A percentile compares a stretch with the other conserved stretches of the same genome.
Evolutionary conservation across 1,140 invertebrate genomes (phyloP).

Genomic region (Drosophila tsacasi): DNA sequence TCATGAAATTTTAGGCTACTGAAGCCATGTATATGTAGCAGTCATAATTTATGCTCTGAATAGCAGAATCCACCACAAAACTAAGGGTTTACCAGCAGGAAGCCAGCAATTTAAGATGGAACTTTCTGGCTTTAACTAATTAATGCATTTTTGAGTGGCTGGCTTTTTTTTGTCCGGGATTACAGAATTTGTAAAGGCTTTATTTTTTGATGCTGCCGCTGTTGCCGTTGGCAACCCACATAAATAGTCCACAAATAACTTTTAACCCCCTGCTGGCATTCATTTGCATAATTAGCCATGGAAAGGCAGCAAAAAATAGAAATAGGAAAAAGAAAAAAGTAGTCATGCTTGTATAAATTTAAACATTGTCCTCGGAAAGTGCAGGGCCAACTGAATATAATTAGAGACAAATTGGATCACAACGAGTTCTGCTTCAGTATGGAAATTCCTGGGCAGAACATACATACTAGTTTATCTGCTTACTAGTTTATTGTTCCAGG

Average conservation of each 20-base stretch:
- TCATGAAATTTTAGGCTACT: constrained; percentile 42
- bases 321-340: constrained; percentile 25
- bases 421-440: not conserved
- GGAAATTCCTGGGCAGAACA: not conserved
- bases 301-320: constrained; percentile 24
- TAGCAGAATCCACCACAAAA: constrained; percentile 10
- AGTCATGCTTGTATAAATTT: constrained; percentile 54
- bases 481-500: no score
- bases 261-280: constrained; percentile 27
- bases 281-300: constrained; percentile 69
- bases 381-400: constrained; percentile 37
- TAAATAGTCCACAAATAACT: constrained; percentile 52
- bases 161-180: constrained; percentile 21
- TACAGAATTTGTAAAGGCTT: constrained; percentile 43
- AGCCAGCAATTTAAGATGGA: constrained; percentile 32
- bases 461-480: not conserved
- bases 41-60: constrained; percentile 53
- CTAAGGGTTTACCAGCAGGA: constrained; percentile 11
- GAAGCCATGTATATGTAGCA: constrained; percentile 29
- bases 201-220: constrained; percentile 18
- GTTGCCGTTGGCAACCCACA: constrained; percentile 16
- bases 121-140: constrained; percentile 54
- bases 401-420: constrained; percentile 30
- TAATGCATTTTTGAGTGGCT: constrained; percentile 63
- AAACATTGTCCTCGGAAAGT: constrained; percentile 48